Base-by-base conservation (phyloP, 2,888 invertebrate species). In the Clanis bilineata region DNA sequence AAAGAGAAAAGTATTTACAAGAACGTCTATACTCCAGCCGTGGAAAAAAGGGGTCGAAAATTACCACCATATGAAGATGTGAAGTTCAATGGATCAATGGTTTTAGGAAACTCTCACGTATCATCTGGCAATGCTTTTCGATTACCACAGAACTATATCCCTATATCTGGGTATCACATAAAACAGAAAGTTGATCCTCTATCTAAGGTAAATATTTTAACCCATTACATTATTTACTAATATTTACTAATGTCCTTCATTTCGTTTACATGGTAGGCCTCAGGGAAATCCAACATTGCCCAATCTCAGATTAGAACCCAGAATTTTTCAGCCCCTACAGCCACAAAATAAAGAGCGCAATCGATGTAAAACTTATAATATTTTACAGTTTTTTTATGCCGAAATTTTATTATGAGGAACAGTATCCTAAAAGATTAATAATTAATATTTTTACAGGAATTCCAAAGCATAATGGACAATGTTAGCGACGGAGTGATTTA, bases 401-500 rank as follows among this genome's bases (percentile, higher is more conserved):
- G n/a, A n/a, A n/a, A n/a, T n/a, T n/a, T n/a, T n/a, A n/a, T n/a
- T n/a, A n/a, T n/a, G n/a, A n/a, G n/a, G n/a, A n/a, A n/a, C n/a
- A n/a, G n/a, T n/a, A n/a, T n/a, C n/a, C n/a, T n/a, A n/a, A n/a
- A n/a, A n/a, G n/a, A n/a, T n/a, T n/a, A n/a, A n/a, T n/a, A n/a
- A n/a, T 44, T 18, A 18, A 41, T 3, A 28, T 21, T 5, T 45
- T 61, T 64, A 18, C 67, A 86, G 86, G 76, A 85, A 61, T 63
- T 91, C 1, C 68, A 88, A 65, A 76, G 72, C 23, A 73, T 86
- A 57, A 71, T 91, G 72, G 86, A 90, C 41, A 69, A 72, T 6
- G 77, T 90, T 0, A 73, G 76, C 39, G 59, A 90, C 41, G 92
- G 92, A 0, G 85, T 89, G 0, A 83, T 92, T 58, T 88, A 83